Evolutionary conservation across 2,113 vertebrate species (phyloP), one percentile per base, ranked within the genome.

Genomic region (Cheilinus undulatus): DNA sequence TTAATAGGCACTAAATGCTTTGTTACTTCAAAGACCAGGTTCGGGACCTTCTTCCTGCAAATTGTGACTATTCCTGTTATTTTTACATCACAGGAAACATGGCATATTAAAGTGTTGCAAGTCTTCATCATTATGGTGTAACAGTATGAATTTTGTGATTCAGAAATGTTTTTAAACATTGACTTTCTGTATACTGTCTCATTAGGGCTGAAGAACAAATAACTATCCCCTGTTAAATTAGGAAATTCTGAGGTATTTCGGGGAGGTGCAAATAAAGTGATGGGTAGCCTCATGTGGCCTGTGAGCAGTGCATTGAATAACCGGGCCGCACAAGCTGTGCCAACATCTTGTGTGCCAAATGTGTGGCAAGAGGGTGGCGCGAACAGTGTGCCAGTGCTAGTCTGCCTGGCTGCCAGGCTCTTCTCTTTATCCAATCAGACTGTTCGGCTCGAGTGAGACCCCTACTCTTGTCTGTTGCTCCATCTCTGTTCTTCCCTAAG

Each of bases 371-470:
- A 85, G 87, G 81, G 72, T 88, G 86, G 80, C 81, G 61, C 10
- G 79, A 89, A 65, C 64, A 57, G 57, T 63, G 78, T 86, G 88
- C 87, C 87, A 87, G 85, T 53, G 45, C 76, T 73, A 86, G 89
- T 83, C 86, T 90, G 90, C 87, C 87, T 73, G 79, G 81, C 86
- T 89, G 89, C 90, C 88, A 85, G 86, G 67, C 76, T 78, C 86
- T 88, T 80, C 83, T 91, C 79, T 91, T 90, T 88, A 90, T 91
- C 89, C 85, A 90, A 91, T 87, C 90, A 88, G 88, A 90, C 89
- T 88, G 86, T 91, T 91, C 84, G 79, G 81, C 82, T 84, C 80
- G 84, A 91, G 84, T 67, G 77, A 82, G 81, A 84, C 85, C 80
- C 82, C 78, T 86, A 82, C 88, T 91, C 87, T 85, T 83, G 82